Conservation (phyloP, 2,113 vertebrate genomes). For the Scomber scombrus region DNA sequence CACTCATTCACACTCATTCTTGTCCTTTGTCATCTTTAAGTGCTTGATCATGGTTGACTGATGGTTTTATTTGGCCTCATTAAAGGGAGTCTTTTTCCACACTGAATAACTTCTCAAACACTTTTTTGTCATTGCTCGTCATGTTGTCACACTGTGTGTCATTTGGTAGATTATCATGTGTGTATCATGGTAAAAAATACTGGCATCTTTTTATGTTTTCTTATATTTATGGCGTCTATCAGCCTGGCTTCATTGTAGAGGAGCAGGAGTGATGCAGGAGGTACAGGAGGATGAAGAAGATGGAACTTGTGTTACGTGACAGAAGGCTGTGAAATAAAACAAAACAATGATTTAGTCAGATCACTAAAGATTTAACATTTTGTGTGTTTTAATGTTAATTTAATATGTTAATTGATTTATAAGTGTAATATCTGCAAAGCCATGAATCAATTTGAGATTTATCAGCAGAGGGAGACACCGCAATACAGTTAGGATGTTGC, state of each 20-base stretch:
- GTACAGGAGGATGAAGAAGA: constrained; percentile 27
- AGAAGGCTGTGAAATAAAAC: background rate
- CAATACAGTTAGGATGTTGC: no score
- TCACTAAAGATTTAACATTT: background rate
- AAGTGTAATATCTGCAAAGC: no score
- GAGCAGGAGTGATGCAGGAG: constrained; percentile 1
- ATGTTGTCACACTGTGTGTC: background rate
- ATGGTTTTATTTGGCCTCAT: background rate
- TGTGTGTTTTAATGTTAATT: background rate
- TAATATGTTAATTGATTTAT: no score
- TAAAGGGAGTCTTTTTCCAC: background rate
- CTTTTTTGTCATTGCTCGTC: background rate
- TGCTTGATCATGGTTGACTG: background rate
- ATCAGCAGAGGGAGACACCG: background rate
- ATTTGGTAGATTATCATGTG: no score
- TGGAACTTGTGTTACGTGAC: constrained; percentile 2
- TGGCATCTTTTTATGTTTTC: background rate
- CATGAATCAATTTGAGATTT: no score
- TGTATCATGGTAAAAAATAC: background rate
- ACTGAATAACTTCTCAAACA: background rate
- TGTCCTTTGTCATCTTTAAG: background rate
- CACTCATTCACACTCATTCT: background rate
- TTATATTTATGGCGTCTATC: background rate
- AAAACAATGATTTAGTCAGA: constrained; percentile 10
- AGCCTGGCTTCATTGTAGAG: background rate